Evolutionary conservation across 37 sponge, comb jelly and placozoan genomes (phyloP), one percentile per base, ranked within the genome.

Genomic region (Cliona cf. orientalis): DNA sequence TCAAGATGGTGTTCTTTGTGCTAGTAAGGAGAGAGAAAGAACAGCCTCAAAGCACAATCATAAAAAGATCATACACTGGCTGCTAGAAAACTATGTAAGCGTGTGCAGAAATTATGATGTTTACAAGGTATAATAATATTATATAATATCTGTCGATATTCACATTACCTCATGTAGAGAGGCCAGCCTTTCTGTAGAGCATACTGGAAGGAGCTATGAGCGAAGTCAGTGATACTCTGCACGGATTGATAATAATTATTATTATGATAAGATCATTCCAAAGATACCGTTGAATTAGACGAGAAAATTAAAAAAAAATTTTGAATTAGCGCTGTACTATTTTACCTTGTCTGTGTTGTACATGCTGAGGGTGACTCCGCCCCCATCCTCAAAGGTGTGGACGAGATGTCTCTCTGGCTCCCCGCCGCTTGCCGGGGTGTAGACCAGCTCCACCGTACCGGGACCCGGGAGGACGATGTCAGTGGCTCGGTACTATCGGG

Each of bases 1-100:
- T 97, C 76, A 97, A 62, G 59, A 97, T 97, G 31, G 97, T 97
- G 69, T 97, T 97, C 90, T 97, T 97, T 11, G 97, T 94, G 69
- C 92, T 91, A 59, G 12, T 32, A 40, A 1, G 43, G 49, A 59
- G 25, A 46, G 31, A 34, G 32, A 58, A 28, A 29, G 42, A 33
- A 11, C 2, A 73, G 31, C 26, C n/a, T n/a, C n/a, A n/a, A n/a
- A n/a, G n/a, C n/a, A n/a, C n/a, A n/a, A n/a, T n/a, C n/a, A n/a
- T n/a, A n/a, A n/a, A n/a, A 42, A 29, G 26, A 58, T 39, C 44
- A 69, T n/a, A 81, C 72, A 58, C 17, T 33, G 29, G 28, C 45
- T 39, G 29, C 11, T 49, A 17, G 11, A 49, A 11, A 11, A 17
- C 55, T 49, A 49, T 11, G 55, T 49, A n/a, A n/a, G n/a, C n/a